Percentiles rank a stretch among this genome's conserved stretches.
phyloP scores from a whole-genome alignment of 1,140 invertebrate genomes.

The Sminthurinus signatus region DNA sequence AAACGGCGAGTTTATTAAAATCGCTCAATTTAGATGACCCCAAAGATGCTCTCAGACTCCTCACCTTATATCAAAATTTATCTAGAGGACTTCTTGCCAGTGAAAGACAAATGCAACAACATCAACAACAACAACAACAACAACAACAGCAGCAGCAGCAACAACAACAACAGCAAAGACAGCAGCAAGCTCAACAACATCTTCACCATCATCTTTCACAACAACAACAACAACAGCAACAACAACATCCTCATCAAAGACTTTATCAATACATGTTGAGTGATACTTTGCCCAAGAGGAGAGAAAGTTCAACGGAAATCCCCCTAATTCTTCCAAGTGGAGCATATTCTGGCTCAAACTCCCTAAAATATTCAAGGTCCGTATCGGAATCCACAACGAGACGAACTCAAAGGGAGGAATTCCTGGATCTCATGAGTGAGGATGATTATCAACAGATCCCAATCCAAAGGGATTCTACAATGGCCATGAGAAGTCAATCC shows the following conservation, averaged over 20 bases:
- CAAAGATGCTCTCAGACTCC: slow-evolving; percentile 38
- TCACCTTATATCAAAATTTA: slow-evolving; percentile 38
- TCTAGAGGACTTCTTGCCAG: slow-evolving; percentile 19
- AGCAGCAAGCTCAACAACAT: background rate
- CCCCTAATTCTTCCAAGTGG: background rate
- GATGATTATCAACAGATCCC: slow-evolving; percentile 58
- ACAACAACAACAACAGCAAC: slow-evolving; percentile 11
- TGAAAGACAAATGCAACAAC: slow-evolving; percentile 13
- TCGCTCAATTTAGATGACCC: slow-evolving; percentile 29
- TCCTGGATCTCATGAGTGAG: slow-evolving; percentile 43
- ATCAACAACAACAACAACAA: slow-evolving; percentile 20
- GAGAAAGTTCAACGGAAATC: slow-evolving; percentile 5
- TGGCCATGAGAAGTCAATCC: slow-evolving; percentile 21
- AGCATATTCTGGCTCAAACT: slow-evolving; percentile 4
- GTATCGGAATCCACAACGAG: background rate
- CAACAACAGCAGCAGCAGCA: slow-evolving; percentile 18
- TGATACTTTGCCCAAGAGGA: background rate
- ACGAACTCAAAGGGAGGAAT: background rate
- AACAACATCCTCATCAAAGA: background rate
- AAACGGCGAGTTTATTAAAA: slow-evolving; percentile 35
- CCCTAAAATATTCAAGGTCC: slow-evolving; percentile 1
- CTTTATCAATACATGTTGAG: slow-evolving; percentile 10
- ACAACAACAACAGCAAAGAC: slow-evolving; percentile 13
- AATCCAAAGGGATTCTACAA: slow-evolving; percentile 39
- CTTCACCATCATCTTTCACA: background rate